These are phyloP conservation scores for Caenorhabditis sp. DNA, from an alignment of 2,888 invertebrate genomes.

Conservation along the genomic window DNA sequence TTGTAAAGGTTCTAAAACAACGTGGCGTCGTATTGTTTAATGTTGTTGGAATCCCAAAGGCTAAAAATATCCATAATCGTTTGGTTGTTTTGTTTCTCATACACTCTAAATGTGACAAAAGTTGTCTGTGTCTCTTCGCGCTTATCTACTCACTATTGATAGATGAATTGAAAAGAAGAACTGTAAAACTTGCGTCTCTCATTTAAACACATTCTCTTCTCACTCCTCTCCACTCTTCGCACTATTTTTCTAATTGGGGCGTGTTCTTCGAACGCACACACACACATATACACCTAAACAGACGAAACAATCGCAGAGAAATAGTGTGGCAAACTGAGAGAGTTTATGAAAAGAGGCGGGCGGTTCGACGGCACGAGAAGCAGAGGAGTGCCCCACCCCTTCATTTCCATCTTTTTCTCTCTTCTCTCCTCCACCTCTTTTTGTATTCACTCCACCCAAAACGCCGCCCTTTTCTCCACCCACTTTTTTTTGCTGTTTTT, in stretches of 20 bases:
- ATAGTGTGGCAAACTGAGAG: background rate
- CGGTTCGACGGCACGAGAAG: background rate
- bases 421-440: background rate
- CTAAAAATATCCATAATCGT: background rate
- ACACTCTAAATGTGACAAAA: background rate
- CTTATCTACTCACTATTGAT: constrained; percentile 1
- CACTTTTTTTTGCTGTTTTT: background rate
- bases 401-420: background rate
- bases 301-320: background rate
- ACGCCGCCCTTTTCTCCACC: background rate
- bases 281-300: background rate
- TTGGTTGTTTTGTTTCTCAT: background rate
- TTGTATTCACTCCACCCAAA: background rate
- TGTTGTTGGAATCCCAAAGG: background rate
- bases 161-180: background rate
- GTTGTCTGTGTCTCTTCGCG: background rate
- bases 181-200: background rate
- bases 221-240: background rate
- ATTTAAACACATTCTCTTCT: background rate
- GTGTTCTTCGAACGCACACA: background rate
- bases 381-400: background rate
- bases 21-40: too few species aligned
- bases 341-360: background rate
- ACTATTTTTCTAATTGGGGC: constrained; percentile 8
- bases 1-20: too few species aligned